phyloP scores from a whole-genome alignment of 2,888 invertebrate genomes.

The Scaptodrosophila latifasciaeformis region DNA sequence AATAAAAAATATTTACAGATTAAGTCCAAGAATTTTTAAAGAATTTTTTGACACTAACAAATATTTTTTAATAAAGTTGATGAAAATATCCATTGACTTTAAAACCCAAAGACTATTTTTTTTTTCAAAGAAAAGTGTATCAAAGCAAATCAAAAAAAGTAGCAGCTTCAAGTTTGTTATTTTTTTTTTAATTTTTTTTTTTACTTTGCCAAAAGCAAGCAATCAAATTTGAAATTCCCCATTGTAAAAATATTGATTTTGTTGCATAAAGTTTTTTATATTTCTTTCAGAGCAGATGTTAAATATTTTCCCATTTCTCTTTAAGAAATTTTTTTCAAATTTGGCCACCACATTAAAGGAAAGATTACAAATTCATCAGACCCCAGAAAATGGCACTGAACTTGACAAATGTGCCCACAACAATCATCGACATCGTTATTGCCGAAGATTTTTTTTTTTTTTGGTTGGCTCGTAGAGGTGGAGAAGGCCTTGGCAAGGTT shows the following conservation, averaged over 20 bases:
- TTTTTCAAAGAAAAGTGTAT: no score
- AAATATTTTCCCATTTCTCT: slow-evolving; percentile 40
- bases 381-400: slow-evolving; percentile 31
- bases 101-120: no score
- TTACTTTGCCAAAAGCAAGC: slow-evolving; percentile 11
- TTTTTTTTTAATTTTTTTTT: background rate
- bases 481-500: slow-evolving; percentile 38
- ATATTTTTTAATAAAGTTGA: no score
- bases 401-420: slow-evolving; percentile 36
- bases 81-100: no score
- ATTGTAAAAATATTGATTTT: slow-evolving; percentile 61
- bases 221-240: slow-evolving; percentile 42
- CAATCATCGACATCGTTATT: no score
- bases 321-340: slow-evolving; percentile 19
- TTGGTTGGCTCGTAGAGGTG: slow-evolving; percentile 1
- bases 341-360: background rate
- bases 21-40: no score
- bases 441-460: no score
- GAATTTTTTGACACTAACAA: no score
- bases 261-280: slow-evolving; percentile 33
- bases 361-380: background rate
- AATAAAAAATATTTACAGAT: no score
- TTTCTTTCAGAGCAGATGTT: slow-evolving; percentile 2
- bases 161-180: slow-evolving; percentile 10
- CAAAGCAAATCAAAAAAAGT: background rate